Base-by-base conservation (phyloP, 2,888 invertebrate genomes). In the Conus canariensis region DNA sequence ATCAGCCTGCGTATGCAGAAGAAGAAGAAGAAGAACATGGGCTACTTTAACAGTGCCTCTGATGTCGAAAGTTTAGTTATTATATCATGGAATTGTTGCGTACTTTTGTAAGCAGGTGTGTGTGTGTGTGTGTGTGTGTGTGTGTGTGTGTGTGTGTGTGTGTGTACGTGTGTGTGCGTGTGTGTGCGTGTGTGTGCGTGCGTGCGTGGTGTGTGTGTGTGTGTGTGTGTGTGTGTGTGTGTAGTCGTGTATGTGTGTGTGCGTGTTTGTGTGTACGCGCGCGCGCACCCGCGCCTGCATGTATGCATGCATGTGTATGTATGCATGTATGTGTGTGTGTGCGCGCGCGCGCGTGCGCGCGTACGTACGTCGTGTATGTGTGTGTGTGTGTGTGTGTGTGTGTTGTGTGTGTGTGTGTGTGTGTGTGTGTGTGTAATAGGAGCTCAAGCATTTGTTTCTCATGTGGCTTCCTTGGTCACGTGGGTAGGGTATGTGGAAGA, bases 301-400 rank as follows among this genome's bases (percentile, higher is more conserved):
- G 70, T 14, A 5, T 70, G 70, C 22, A 5, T 70, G 22, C 22
- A 14, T 70, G 77, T 77, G 30, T 77, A n/a, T 30, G 30, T 77
- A 1, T 30, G 16, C 30, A 16, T 64, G 16, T 64, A 5, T 64
- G 16, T 64, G 64, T 74, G n/a, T 74, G 22, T 74, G 74, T 74
- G n/a, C 10, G 74, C 3, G 9, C 2, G 22, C 19, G 74, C 74
- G n/a, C 16, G 64, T 64, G 16, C 16, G 64, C 6, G 16, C 16
- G 64, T 64, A 64, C 1, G 64, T 64, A 64, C 16, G 64, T 64
- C 45, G 16, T 64, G 64, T 64, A 64, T 64, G 64, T 64, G 16
- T 80, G 80, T 80, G n/a, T 80, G 80, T 9, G 80, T 80, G n/a
- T 80, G 80, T 80, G n/a, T 80, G 80, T 80, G n/a, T 80, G 80